phyloP scores from a whole-genome alignment of 1,140 invertebrate species.

The Hycleus phaleratus region DNA sequence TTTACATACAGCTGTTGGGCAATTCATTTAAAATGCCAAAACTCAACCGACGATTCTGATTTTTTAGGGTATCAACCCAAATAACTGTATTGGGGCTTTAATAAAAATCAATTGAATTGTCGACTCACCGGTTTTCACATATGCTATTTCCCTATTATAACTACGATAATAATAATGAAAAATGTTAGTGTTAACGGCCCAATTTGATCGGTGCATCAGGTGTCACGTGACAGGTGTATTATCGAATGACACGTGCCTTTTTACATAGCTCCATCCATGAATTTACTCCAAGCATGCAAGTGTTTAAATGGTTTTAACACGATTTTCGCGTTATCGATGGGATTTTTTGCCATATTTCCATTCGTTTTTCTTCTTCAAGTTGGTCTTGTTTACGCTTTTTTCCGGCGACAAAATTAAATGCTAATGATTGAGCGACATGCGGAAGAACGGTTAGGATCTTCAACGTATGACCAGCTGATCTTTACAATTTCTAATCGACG shows the following conservation, averaged over 20 bases:
- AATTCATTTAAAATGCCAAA: slow-evolving; percentile 3
- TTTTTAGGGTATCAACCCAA: no score
- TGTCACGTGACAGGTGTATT: slow-evolving; percentile 26
- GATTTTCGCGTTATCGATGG: slow-evolving; percentile 2
- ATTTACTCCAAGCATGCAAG: not conserved
- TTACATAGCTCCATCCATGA: slow-evolving; percentile 3
- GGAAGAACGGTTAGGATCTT: slow-evolving; percentile 8
- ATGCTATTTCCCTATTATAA: slow-evolving; percentile 2
- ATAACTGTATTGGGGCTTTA: no score
- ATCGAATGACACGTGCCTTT: slow-evolving; percentile 20
- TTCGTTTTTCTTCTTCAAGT: no score
- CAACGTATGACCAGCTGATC: slow-evolving; percentile 12
- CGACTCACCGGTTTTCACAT: slow-evolving; percentile 4
- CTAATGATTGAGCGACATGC: slow-evolving; percentile 12
- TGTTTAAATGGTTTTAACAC: not conserved
- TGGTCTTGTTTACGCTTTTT: not conserved
- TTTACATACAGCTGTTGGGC: slow-evolving; percentile 13
- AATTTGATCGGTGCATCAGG: slow-evolving; percentile 17
- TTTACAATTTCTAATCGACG: slow-evolving; percentile 11
- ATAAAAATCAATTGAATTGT: not conserved
- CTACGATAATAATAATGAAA: no score
- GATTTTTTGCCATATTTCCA: no score
- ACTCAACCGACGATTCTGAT: no score
- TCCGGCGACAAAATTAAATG: slow-evolving; percentile 8
- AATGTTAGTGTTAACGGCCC: slow-evolving; percentile 16